A percentile compares a stretch with the other conserved stretches of the same genome.
These are phyloP conservation scores for Punctoribates punctum DNA, from an alignment of 2,888 invertebrate species.

Conservation along the genomic window DNA sequence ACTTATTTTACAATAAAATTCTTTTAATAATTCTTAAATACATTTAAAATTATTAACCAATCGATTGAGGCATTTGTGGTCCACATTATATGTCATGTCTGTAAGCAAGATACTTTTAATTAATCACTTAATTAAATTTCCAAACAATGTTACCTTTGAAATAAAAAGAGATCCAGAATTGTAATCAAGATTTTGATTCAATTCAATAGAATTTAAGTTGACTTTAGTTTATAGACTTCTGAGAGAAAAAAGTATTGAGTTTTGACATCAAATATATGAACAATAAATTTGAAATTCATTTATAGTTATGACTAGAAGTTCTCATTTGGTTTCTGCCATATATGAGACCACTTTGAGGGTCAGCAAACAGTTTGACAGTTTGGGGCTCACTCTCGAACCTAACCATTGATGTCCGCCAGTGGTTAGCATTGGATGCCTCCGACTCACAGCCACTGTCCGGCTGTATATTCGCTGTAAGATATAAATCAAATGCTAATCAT, in stretches of 20 bases:
- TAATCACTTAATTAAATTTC: too few species aligned
- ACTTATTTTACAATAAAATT: not conserved
- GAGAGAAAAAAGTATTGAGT: not conserved
- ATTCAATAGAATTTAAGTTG: not conserved
- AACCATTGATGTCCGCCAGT: conserved; percentile 22
- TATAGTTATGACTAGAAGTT: conserved; percentile 11
- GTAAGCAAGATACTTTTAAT: too few species aligned
- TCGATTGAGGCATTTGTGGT: conserved; percentile 29
- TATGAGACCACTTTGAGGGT: conserved; percentile 23
- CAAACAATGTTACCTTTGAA: too few species aligned
- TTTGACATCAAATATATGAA: not conserved
- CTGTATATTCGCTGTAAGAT: conserved; percentile 5
- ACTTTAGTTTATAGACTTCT: not conserved
- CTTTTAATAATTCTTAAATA: too few species aligned
- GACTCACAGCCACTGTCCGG: conserved; percentile 21
- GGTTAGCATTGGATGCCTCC: conserved; percentile 11
- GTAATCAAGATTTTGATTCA: not conserved
- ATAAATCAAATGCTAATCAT: not conserved
- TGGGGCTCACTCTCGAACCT: conserved; percentile 18
- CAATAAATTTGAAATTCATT: conserved; percentile 2
- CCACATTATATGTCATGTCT: not conserved
- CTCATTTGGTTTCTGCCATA: conserved; percentile 31
- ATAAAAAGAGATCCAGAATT: not conserved
- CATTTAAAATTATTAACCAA: not conserved
- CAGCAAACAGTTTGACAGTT: conserved; percentile 19